These are phyloP conservation scores for Protomyctophum bolini DNA, from an alignment of 2,113 vertebrate species.

Conservation along the genomic window DNA sequence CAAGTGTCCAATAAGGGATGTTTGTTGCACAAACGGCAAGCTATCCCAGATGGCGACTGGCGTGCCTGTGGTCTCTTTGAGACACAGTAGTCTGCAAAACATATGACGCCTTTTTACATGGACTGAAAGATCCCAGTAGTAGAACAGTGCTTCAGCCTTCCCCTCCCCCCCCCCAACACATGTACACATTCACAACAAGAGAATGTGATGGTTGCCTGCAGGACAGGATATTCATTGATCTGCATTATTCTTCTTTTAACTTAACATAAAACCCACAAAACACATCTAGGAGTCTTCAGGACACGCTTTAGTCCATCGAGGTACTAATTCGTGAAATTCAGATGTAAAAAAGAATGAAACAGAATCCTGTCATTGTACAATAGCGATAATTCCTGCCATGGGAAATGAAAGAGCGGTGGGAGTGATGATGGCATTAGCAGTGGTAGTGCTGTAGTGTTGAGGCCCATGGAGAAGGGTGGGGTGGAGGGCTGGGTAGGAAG, in stretches of 20 bases:
- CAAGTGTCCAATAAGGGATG: conserved; percentile 22
- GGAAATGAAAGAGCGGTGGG: conserved; percentile 37
- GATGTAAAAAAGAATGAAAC: conserved; percentile 20
- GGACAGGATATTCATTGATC: conserved; percentile 14
- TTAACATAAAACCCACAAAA: conserved; percentile 12
- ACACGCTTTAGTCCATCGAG: conserved; percentile 7
- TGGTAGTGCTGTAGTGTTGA: conserved; percentile 58
- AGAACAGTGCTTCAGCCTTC: conserved; percentile 44
- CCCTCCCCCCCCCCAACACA: conserved; percentile 6
- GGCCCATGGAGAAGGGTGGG: conserved; percentile 46
- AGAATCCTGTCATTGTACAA: conserved; percentile 58
- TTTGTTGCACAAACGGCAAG: conserved; percentile 34
- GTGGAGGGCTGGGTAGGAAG: conserved; percentile 15
- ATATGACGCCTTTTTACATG: conserved; percentile 10
- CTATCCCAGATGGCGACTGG: conserved; percentile 21
- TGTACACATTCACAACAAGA: conserved; percentile 19
- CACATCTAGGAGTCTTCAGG: conserved; percentile 8
- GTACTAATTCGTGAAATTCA: conserved; percentile 20
- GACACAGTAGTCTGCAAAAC: conserved; percentile 52
- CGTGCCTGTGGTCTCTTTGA: conserved; percentile 19
- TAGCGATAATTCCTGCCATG: conserved; percentile 66
- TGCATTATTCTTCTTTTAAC: conserved; percentile 5
- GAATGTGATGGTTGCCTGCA: conserved; percentile 30
- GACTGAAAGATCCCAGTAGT: not conserved
- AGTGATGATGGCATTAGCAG: conserved; percentile 59